A percentile compares a stretch with the other conserved stretches of the same genome.
Evolutionary conservation across 2,797 vertebrate species (phyloP).

Genomic region (Carcharodon carcharias): DNA sequence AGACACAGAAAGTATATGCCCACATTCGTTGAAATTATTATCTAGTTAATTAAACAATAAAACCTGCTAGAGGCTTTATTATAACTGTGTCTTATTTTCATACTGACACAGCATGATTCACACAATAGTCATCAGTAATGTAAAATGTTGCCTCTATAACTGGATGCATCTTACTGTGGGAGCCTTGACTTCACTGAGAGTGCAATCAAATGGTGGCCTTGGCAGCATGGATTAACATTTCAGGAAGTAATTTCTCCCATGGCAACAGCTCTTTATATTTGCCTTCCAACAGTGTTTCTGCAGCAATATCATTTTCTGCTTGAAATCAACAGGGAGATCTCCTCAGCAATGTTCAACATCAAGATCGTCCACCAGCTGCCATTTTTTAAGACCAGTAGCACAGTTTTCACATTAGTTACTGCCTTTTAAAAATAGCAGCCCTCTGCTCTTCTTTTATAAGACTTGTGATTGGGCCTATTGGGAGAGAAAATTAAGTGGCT

Average conservation of each 20-base stretch:
- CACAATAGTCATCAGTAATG: background rate
- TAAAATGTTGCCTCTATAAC: background rate
- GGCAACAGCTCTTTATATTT: conserved; percentile 12
- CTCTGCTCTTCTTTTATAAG: background rate
- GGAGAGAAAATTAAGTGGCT: background rate
- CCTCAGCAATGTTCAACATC: conserved; percentile 9
- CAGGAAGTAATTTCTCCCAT: background rate
- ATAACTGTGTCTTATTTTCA: background rate
- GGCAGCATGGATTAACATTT: background rate
- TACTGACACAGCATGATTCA: background rate
- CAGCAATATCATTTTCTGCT: background rate
- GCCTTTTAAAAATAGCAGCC: background rate
- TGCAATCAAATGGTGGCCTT: background rate
- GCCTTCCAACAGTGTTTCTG: background rate
- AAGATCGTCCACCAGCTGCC: background rate
- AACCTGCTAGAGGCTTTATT: background rate
- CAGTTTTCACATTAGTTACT: background rate
- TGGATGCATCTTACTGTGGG: background rate
- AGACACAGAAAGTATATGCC: background rate
- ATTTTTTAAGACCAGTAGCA: background rate
- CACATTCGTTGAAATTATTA: background rate
- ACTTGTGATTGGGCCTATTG: background rate
- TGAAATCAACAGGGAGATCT: background rate
- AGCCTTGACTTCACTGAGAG: background rate
- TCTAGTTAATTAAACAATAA: background rate